Base-by-base conservation (phyloP, 2,113 vertebrate genomes). In the Ibidorhyncha struthersii region DNA sequence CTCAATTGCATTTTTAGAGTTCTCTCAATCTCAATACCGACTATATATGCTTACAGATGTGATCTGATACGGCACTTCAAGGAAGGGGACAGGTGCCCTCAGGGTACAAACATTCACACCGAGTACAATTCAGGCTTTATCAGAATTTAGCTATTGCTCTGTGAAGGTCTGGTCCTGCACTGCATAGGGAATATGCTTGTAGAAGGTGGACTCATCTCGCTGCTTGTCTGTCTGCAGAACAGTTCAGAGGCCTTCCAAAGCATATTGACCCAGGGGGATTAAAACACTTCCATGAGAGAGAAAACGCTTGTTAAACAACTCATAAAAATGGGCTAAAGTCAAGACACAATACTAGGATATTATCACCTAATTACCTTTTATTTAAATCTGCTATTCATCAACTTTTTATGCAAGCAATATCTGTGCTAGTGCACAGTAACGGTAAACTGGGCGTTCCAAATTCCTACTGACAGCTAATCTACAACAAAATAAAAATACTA, bases 351-450 rank as follows among this genome's bases (percentile, higher is more conserved):
- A 61, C 10, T 25, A 52, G 26, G 63, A 67, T 72, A 80, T 7
- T 4, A 71, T 30, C 30, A 45, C 2, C 9, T 26, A 40, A 49
- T 25, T 61, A 40, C 4, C 41, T 59, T 43, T 43, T 19, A 59
- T 63, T 55, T 71, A 79, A 36, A 82, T 67, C 36, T 52, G n/a
- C 32, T 62, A 67, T 41, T 66, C 55, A 62, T 43, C 21, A 76
- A 43, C 49, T 58, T 76, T 1, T 2, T 40, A 38, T 22, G 23
- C 15, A 95, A 74, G 59, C 12, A 78, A 0, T 30, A 72, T 13
- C 29, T 61, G 5, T 15, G 25, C 7, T 34, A 82, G 14, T 8
- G 1, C 34, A 67, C 0, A 82, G 10, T n/a, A 62, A 29, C 0
- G 38, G 29, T 12, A 52, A 93, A 30, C 14, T 4, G 7, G 8